These are phyloP conservation scores for Agonopterix heracliana DNA, from an alignment of 2,888 invertebrate genomes.

Conservation along the genomic window DNA sequence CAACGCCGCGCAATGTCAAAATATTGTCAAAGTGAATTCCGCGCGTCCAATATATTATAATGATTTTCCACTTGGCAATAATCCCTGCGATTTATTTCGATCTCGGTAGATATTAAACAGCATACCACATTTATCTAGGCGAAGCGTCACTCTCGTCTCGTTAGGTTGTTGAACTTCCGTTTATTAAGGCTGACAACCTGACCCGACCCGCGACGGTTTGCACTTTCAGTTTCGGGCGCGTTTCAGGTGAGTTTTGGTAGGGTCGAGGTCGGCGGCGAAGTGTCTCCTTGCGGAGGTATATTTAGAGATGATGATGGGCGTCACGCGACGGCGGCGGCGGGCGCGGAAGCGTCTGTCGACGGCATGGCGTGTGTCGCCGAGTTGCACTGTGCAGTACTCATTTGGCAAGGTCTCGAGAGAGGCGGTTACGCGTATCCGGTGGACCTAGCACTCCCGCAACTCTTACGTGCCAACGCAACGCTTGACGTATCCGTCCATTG, in stretches of 20 bases:
- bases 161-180: conserved; percentile 68
- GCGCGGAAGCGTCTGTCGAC: conserved; percentile 57
- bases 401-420: conserved; percentile 35
- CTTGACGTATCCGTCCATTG: conserved; percentile 25
- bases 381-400: conserved; percentile 23
- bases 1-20: conserved; percentile 68
- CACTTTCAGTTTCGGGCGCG: conserved; percentile 39
- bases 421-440: conserved; percentile 17
- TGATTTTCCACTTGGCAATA: conserved; percentile 74
- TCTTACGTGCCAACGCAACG: conserved; percentile 18
- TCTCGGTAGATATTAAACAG: conserved; percentile 67
- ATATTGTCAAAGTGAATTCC: conserved; percentile 75
- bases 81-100: conserved; percentile 75
- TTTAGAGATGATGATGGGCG: conserved; percentile 14
- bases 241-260: conserved; percentile 26
- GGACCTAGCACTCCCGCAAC: conserved; percentile 12
- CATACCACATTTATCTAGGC: conserved; percentile 69
- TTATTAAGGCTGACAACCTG: conserved; percentile 43
- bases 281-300: conserved; percentile 8
- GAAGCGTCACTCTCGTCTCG: conserved; percentile 49
- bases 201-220: conserved; percentile 26
- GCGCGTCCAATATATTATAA: conserved; percentile 71
- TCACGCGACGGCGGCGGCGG: conserved; percentile 2
- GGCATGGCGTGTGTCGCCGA: conserved; percentile 23
- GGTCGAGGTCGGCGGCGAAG: conserved; percentile 31